Evolutionary conservation across 2,888 invertebrate species (phyloP).

Genomic region (Cryptus viduatorius): DNA sequence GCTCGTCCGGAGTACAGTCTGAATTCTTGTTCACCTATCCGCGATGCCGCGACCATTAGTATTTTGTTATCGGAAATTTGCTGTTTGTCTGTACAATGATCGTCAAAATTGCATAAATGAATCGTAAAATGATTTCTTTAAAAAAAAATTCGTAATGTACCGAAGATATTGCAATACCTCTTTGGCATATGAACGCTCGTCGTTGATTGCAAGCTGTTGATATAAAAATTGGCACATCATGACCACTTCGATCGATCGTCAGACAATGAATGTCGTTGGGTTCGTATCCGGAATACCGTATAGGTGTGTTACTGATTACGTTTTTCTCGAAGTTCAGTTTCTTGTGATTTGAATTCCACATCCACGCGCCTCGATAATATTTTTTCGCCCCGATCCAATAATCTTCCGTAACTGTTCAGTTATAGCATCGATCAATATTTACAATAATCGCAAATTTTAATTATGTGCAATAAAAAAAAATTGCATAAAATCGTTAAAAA

Average conservation of each 20-base stretch:
- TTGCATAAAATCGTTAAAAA: not conserved
- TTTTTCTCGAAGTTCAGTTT: not conserved
- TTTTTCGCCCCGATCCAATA: constrained; percentile 72
- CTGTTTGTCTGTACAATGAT: constrained; percentile 40
- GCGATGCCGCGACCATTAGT: constrained; percentile 49
- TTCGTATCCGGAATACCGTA: constrained; percentile 48
- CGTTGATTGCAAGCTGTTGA: constrained; percentile 69
- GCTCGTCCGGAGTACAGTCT: constrained; percentile 66
- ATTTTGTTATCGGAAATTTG: constrained; percentile 49
- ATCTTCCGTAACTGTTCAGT: constrained; percentile 58
- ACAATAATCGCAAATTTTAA: not conserved
- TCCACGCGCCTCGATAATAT: constrained; percentile 61
- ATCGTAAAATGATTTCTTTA: not conserved
- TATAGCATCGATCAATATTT: constrained; percentile 12
- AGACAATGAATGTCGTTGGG: constrained; percentile 62
- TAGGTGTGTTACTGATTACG: constrained; percentile 14
- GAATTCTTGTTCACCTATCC: constrained; percentile 66
- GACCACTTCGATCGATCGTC: constrained; percentile 65
- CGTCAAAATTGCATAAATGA: not conserved
- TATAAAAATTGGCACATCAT: constrained; percentile 68
- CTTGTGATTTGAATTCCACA: constrained; percentile 61
- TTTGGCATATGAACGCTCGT: constrained; percentile 73
- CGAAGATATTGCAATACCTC: constrained; percentile 54
- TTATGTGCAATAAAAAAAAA: not conserved
- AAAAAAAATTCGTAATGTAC: not conserved